Percentiles rank a stretch among this genome's conserved stretches.
These are phyloP conservation scores for Trachelus iudaicus DNA, from an alignment of 2,888 invertebrate species.

Conservation along the genomic window DNA sequence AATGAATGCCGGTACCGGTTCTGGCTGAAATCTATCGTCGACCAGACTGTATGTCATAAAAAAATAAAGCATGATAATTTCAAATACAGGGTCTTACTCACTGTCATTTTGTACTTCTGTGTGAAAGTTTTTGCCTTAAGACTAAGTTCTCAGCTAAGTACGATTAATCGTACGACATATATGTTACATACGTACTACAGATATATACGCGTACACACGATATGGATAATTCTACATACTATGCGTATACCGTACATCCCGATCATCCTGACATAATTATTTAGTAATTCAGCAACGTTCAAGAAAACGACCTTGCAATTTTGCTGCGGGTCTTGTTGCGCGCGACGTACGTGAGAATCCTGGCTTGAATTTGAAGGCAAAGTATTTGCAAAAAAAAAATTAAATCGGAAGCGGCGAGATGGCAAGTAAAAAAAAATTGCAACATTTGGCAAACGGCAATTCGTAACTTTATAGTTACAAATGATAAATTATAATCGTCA, in stretches of 20 bases:
- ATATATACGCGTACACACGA: not conserved
- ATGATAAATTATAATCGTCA: not conserved
- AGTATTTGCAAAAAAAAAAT: not conserved
- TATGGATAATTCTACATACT: not conserved
- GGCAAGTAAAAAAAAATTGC: not conserved
- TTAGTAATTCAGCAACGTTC: not conserved
- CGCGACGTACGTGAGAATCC: not conserved
- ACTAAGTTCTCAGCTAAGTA: not conserved
- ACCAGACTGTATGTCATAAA: not conserved
- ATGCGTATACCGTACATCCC: not conserved
- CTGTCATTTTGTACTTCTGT: constrained; percentile 17
- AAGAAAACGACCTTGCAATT: not conserved
- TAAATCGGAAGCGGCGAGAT: not conserved
- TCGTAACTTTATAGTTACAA: not conserved
- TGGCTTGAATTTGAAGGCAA: not conserved
- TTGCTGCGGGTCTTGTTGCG: not conserved
- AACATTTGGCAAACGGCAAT: not conserved
- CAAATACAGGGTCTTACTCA: constrained; percentile 18
- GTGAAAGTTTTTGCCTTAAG: constrained; percentile 2
- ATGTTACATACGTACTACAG: not conserved
- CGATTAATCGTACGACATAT: not conserved
- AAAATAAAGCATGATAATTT: constrained; percentile 3
- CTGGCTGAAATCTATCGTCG: not conserved
- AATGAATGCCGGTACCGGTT: constrained; percentile 2
- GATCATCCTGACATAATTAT: not conserved